Percentiles rank a stretch among this genome's conserved stretches.
phyloP scores from a whole-genome alignment of 1,140 invertebrate genomes.

The Manduca sexta region DNA sequence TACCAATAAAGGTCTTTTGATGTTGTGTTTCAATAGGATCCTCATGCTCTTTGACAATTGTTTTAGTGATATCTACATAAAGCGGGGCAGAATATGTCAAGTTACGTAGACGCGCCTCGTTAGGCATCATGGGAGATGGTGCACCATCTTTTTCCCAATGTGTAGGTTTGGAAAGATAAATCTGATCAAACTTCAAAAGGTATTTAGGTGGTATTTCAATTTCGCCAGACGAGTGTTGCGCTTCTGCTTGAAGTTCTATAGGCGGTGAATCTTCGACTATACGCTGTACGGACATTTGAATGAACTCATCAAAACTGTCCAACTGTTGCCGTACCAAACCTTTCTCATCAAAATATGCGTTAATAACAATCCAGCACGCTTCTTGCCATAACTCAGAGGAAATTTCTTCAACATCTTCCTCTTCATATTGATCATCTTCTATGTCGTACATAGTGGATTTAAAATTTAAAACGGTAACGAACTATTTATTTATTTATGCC shows the following conservation, averaged over 20 bases:
- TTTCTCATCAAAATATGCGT: constrained; percentile 99
- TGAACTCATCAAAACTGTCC: constrained; percentile 99
- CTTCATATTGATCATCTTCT: constrained; percentile 79
- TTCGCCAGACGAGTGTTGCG: constrained; percentile 94
- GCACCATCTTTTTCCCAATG: constrained; percentile 99
- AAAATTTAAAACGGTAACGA: too few species aligned
- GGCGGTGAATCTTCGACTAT: constrained; percentile 99
- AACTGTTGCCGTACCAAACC: constrained; percentile 98
- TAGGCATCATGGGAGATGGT: constrained; percentile 99
- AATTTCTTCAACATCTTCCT: constrained; percentile 91
- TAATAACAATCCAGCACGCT: constrained; percentile 99
- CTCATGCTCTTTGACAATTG: constrained; percentile 91
- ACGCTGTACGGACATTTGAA: constrained; percentile 99
- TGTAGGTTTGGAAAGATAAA: constrained; percentile 98
- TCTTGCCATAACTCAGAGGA: constrained; percentile 98
- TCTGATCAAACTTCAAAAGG: constrained; percentile 97
- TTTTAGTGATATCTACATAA: constrained; percentile 99
- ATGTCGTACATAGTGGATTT: constrained; percentile 59
- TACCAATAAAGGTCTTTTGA: constrained; percentile 98
- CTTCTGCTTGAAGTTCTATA: constrained; percentile 97
- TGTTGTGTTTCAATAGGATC: constrained; percentile 95
- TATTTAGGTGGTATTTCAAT: constrained; percentile 94
- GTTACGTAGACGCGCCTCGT: constrained; percentile 93
- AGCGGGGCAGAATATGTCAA: constrained; percentile 97
- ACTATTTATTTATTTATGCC: too few species aligned